Evolutionary conservation across 23 tunicate genomes (phyloP), one percentile per base, ranked within the genome.

Genomic region (Trididemnum miniatum): DNA sequence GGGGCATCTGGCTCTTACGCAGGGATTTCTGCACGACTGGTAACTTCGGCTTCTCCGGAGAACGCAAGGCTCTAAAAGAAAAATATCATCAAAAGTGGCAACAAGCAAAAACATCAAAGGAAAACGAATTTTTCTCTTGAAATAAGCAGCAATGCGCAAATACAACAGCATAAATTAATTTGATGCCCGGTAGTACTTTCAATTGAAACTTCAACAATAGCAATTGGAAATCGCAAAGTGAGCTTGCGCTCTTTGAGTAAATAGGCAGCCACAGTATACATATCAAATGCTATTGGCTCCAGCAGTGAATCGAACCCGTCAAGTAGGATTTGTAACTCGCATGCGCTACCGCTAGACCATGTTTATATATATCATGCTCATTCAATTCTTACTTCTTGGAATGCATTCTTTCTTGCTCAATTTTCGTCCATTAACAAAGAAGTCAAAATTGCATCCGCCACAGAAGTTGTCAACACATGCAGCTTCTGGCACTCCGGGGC

Each of bases 401-500:
- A 62, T 20, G 38, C 76, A 71, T 7, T 31, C 38, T 34, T 28
- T 34, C 15, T 71, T 71, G 38, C 38, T 31, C n/a, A 71, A 5
- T 35, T 4, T 30, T 31, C 38, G 12, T 71, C 76, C 76, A n/a
- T 71, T 71, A 3, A 71, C 15, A n/a, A 27, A 71, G 76, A 27
- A 31, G 5, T 71, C n/a, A 28, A 31, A 71, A 5, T 71, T 71
- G 76, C 76, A 71, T 28, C 76, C 76, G 35, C 75, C 22, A 67
- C 38, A 12, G 75, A 20, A 67, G 75, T 67, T 32, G 22, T 67
- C 26, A 32, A 31, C 25, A 38, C 75, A 67, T 5, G 32, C 18
- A 12, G 75, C 75, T 5, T 67, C 38, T 4, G 75, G 75, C 15
- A 67, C 75, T 5, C 75, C 75, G 4, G 75, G 75, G 75, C 75